These are phyloP conservation scores for Schrankia costaestrigalis DNA, from an alignment of 2,888 invertebrate genomes.

Conservation along the genomic window DNA sequence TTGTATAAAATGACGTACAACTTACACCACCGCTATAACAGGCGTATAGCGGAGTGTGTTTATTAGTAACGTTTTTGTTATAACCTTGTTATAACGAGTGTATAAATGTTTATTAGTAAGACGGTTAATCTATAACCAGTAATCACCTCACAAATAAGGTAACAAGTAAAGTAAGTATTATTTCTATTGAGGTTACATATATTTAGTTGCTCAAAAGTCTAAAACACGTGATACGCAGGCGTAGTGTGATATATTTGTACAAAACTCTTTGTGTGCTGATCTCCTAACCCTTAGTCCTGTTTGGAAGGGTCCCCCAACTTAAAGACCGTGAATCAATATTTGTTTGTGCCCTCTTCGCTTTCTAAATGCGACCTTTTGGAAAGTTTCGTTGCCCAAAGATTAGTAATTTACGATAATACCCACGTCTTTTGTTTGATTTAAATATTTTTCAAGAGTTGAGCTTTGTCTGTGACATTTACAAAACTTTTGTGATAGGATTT, in stretches of 20 bases:
- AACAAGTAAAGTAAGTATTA: no score
- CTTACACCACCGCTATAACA: no score
- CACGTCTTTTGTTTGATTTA: slow-evolving; percentile 8
- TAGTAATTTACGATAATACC: slow-evolving; percentile 32
- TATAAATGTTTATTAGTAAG: no score
- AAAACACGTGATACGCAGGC: slow-evolving; percentile 1
- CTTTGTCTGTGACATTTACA: slow-evolving; percentile 7
- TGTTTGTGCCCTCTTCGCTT: slow-evolving; percentile 49
- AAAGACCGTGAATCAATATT: slow-evolving; percentile 59
- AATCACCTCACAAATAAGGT: no score
- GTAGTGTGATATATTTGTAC: slow-evolving; percentile 20
- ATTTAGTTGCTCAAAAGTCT: neutral
- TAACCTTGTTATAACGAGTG: no score
- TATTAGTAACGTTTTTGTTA: no score
- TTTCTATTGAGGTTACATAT: no score
- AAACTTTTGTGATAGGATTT: slow-evolving; percentile 7
- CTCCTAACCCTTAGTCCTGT: slow-evolving; percentile 37
- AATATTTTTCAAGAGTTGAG: slow-evolving; percentile 3
- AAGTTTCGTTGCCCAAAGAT: slow-evolving; percentile 39
- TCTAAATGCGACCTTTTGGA: slow-evolving; percentile 51
- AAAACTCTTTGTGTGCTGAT: slow-evolving; percentile 24
- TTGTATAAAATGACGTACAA: no score
- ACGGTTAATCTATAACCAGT: no score
- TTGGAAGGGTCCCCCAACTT: slow-evolving; percentile 47
- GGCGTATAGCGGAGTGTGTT: no score